A percentile compares a stretch with the other conserved stretches of the same genome.
Evolutionary conservation across 2,888 invertebrate genomes (phyloP).

Genomic region (Ellobium chinense): DNA sequence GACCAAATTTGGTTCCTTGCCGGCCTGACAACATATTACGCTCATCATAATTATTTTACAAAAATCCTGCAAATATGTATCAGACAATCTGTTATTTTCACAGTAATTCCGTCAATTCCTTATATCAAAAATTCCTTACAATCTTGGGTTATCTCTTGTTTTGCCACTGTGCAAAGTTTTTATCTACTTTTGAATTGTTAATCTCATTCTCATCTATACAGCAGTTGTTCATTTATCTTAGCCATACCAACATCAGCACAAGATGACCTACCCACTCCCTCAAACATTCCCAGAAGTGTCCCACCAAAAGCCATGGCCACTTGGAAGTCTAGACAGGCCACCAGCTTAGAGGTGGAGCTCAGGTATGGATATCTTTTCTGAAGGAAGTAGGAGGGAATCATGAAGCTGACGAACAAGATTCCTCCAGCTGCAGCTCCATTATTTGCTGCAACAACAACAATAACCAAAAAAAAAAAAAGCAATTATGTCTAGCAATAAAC

Average conservation of each 20-base stretch:
- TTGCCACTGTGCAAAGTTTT: no score
- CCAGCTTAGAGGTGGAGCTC: slow-evolving; percentile 81
- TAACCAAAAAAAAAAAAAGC: not conserved
- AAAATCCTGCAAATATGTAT: no score
- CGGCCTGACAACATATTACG: no score
- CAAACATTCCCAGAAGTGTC: slow-evolving; percentile 86
- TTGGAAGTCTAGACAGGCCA: slow-evolving; percentile 86
- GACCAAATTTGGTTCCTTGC: no score
- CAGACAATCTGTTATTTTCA: no score
- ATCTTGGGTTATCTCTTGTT: no score
- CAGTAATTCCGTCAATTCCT: no score
- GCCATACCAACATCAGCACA: not conserved
- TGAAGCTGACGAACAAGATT: slow-evolving; percentile 87
- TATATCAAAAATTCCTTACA: no score
- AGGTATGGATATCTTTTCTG: slow-evolving; percentile 85
- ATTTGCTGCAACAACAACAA: slow-evolving; percentile 83
- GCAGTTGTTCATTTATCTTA: no score
- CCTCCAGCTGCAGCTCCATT: slow-evolving; percentile 89
- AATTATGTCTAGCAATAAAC: not conserved
- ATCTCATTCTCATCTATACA: no score
- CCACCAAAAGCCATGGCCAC: slow-evolving; percentile 90
- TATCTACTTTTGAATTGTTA: no score
- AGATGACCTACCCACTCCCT: slow-evolving; percentile 83
- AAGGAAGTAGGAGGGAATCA: slow-evolving; percentile 86
- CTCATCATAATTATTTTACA: no score